Evolutionary conservation across 2,888 invertebrate species (phyloP).

Genomic region (Lottia gigantea): DNA sequence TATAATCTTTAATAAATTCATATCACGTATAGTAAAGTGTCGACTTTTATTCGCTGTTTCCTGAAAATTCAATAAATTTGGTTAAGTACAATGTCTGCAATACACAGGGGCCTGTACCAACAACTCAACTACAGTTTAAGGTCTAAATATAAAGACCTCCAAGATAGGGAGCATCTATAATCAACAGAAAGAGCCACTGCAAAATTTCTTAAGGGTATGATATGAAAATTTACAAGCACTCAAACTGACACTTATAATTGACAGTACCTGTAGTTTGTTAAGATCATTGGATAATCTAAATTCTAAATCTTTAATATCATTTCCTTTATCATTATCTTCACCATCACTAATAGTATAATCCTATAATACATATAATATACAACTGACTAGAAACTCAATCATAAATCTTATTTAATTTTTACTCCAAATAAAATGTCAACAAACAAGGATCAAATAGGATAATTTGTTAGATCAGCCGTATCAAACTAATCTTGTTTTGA

Average conservation of each 20-base stretch:
- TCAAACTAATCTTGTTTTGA: too few relatives aligned
- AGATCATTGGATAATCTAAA: conserved; percentile 84
- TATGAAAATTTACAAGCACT: not conserved
- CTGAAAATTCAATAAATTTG: conserved; percentile 33
- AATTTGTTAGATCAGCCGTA: too few relatives aligned
- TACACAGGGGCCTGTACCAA: too few relatives aligned
- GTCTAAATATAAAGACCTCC: too few relatives aligned
- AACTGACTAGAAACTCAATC: not conserved
- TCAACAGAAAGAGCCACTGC: too few relatives aligned
- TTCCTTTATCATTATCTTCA: conserved; percentile 75
- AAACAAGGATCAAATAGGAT: too few relatives aligned
- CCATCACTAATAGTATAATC: conserved; percentile 59
- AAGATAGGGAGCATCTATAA: too few relatives aligned
- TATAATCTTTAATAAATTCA: conserved; percentile 73
- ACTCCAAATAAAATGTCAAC: too few relatives aligned
- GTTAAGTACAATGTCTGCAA: too few relatives aligned
- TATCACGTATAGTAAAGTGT: conserved; percentile 57
- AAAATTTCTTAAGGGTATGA: too few relatives aligned
- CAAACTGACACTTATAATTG: not conserved
- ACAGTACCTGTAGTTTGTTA: conserved; percentile 71
- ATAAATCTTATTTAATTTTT: too few relatives aligned
- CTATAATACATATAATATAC: conserved; percentile 30
- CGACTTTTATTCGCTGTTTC: conserved; percentile 57
- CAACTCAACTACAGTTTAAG: too few relatives aligned
- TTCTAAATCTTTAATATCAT: conserved; percentile 85